Base-by-base conservation (phyloP, 2,113 vertebrate genomes). In the Peromyscus leucopus region DNA sequence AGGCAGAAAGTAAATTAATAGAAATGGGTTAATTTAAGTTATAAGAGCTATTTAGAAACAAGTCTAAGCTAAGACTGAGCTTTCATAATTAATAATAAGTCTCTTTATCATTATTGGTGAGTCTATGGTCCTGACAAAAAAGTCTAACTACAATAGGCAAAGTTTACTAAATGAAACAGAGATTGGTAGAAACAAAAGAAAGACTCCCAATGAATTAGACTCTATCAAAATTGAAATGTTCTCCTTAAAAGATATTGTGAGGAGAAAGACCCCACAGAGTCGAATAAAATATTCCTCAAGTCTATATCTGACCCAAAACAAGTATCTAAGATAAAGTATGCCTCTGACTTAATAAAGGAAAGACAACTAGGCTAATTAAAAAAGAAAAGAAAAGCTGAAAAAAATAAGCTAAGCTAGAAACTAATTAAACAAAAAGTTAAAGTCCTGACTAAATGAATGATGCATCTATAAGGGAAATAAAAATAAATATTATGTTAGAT, bases 181-280 rank as follows among this genome's bases (percentile, higher is more conserved):
- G 33, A 57, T 22, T 12, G n/a, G 11, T 46, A 90, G 76, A 5
- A 75, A 31, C 13, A 22, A 90, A 89, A 96, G 16, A 69, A 96
- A 90, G 59, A 55, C 7, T 42, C 87, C 15, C 2, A 0, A 33
- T 28, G 82, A 61, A 36, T 74, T 72, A 83, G 46, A 74, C 55
- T 85, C 84, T 51, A 67, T 80, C 67, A 93, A 75, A 97, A 93
- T 69, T 46, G 28, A 72, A 79, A 75, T 75, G 4, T 80, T 51
- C 51, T 51, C 22, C 48, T 90, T 26, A 51, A 61, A 90, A 63
- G 28, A 87, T 19, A 28, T 21, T 28, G 4, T 10, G 21, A 72
- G 55, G 36, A 59, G 46, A 92, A 86, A 86, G 33, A 90, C 12
- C 80, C 82, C 65, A 80, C n/a, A 94, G 16, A 69, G 17, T 46